phyloP scores from a whole-genome alignment of 2,797 vertebrate species.

The Lophius americanus region DNA sequence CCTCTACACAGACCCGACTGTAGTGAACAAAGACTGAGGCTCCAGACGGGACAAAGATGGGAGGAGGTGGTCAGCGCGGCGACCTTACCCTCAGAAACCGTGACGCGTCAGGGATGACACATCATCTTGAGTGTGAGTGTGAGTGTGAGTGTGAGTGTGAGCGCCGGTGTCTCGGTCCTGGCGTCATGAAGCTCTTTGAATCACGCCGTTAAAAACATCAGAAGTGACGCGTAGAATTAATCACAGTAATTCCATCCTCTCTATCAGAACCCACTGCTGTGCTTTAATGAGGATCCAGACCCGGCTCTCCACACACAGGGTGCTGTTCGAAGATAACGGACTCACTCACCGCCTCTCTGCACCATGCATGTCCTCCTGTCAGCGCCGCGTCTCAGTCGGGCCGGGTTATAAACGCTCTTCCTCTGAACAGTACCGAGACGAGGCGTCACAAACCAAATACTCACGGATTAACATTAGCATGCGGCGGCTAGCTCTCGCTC shows the following conservation, averaged over 20 bases:
- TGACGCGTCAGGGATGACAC: not conserved
- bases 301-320: conserved; percentile 35
- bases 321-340: conserved; percentile 57
- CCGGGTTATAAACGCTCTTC: conserved; percentile 18
- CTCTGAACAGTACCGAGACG: not conserved
- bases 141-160: conserved; percentile 1
- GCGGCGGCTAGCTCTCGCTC: too few species aligned
- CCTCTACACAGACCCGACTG: too few species aligned
- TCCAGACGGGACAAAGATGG: not conserved
- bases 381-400: conserved; percentile 25
- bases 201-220: conserved; percentile 70
- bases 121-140: conserved; percentile 33
- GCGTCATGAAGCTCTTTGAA: conserved; percentile 42
- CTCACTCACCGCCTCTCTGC: conserved; percentile 37
- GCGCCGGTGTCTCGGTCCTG: conserved; percentile 6
- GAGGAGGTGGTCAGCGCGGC: not conserved
- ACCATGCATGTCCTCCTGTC: conserved; percentile 41
- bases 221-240: conserved; percentile 73
- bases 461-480: not conserved
- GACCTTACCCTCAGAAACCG: not conserved
- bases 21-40: not conserved
- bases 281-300: conserved; percentile 64
- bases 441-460: not conserved
- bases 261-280: conserved; percentile 68
- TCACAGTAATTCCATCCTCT: conserved; percentile 79